Conservation (phyloP, 2,113 vertebrate genomes). For the Helogale parvula region DNA sequence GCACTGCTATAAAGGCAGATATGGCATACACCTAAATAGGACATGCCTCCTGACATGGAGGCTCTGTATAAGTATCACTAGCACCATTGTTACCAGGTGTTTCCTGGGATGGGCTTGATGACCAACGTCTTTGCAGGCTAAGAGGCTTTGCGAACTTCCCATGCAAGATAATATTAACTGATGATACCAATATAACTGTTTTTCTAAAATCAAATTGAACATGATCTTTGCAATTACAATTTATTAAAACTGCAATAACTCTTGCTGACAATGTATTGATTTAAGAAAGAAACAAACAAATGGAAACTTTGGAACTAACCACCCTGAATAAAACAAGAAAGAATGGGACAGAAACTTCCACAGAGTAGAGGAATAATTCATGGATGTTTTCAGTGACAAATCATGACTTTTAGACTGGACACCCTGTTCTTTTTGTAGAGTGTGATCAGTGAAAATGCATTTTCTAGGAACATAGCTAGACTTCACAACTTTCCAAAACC, state of each 20-base stretch:
- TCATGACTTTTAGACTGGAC: not conserved
- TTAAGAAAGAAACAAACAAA: not conserved
- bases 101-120: not conserved
- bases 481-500: not conserved
- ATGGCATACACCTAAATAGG: not conserved
- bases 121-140: not conserved
- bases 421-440: not conserved
- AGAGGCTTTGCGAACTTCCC: not conserved
- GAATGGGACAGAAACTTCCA: not conserved
- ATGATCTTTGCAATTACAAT: not conserved
- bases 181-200: not conserved
- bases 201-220: conserved; percentile 14
- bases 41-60: rapidly evolving
- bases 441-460: not conserved
- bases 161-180: not conserved
- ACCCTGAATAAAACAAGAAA: conserved; percentile 31
- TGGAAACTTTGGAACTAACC: not conserved
- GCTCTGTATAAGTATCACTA: not conserved
- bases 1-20: not conserved
- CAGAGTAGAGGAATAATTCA: not conserved
- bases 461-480: not conserved
- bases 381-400: not conserved
- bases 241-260: not conserved
- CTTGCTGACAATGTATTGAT: not conserved
- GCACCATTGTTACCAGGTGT: no score